Conservation (phyloP, 2,797 vertebrate genomes). For the Ciconia nigra region DNA sequence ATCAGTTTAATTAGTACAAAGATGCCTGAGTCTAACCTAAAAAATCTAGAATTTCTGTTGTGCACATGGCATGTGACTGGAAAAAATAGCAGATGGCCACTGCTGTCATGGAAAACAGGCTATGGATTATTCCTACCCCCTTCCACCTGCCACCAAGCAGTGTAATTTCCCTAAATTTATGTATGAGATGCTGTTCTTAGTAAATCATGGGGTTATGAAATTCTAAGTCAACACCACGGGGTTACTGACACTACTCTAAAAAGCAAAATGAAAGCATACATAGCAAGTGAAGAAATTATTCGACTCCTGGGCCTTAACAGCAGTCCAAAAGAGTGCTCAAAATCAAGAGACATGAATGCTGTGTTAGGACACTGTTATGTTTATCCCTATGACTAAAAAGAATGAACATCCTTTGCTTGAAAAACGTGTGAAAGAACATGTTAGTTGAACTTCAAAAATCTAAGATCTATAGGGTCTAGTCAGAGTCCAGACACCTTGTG, state of each 20-base stretch:
- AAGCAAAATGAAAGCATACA: neutral
- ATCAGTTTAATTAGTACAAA: neutral
- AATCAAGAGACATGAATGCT: neutral
- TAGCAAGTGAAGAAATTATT: neutral
- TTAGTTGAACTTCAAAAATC: neutral
- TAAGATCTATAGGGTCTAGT: neutral
- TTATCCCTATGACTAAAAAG: neutral
- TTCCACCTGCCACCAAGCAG: neutral
- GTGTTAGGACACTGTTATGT: neutral
- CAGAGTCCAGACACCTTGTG: neutral
- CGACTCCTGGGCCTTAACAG: neutral
- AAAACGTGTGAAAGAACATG: neutral
- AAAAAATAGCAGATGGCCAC: neutral
- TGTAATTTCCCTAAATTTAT: neutral
- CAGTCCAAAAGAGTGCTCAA: neutral
- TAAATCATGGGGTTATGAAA: neutral
- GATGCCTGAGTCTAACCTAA: neutral
- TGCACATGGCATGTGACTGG: neutral
- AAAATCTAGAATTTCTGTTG: neutral
- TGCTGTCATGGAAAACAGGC: neutral
- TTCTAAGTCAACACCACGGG: neutral
- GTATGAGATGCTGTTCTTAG: neutral
- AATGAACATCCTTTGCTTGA: neutral
- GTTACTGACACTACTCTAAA: neutral
- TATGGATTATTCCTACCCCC: neutral